Percentiles rank a stretch among this genome's conserved stretches.
These are phyloP conservation scores for Acholoe squamosa DNA, from an alignment of 2,888 invertebrate genomes.

Conservation along the genomic window DNA sequence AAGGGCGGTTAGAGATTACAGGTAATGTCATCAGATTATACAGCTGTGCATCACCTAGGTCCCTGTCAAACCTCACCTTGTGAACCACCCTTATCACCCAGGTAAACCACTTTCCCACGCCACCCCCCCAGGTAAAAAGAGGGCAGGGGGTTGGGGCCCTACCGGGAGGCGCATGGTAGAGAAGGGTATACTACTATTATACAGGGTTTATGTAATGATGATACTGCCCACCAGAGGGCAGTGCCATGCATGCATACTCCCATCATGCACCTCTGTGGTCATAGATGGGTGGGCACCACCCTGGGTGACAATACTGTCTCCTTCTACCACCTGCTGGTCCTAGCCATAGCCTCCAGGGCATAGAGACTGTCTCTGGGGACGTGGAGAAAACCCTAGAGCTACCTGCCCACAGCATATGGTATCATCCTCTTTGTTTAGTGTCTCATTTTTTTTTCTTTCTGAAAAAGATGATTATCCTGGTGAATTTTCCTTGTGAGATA, in stretches of 20 bases:
- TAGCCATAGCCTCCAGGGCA: too few relatives aligned
- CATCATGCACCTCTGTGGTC: not conserved
- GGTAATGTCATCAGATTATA: too few relatives aligned
- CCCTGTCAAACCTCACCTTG: too few relatives aligned
- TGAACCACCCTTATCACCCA: not conserved
- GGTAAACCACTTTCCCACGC: slow-evolving; percentile 28
- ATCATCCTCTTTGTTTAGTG: too few relatives aligned
- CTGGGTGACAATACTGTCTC: not conserved
- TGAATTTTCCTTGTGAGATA: too few relatives aligned
- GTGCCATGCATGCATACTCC: not conserved
- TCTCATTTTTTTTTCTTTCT: too few relatives aligned
- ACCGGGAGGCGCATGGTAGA: not conserved
- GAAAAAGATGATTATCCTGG: too few relatives aligned
- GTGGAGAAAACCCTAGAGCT: not conserved
- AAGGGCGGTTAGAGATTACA: too few relatives aligned
- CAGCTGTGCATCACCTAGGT: too few relatives aligned
- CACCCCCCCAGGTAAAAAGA: not conserved
- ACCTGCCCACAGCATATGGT: too few relatives aligned
- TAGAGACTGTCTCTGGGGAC: not conserved
- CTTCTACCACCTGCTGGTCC: too few relatives aligned
- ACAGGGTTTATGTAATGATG: slow-evolving; percentile 16
- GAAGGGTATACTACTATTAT: not conserved
- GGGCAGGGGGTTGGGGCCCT: not conserved
- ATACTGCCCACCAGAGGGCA: not conserved
- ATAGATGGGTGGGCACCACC: not conserved